These are phyloP conservation scores for Tenualosa thibaudeaui DNA, from an alignment of 2,797 vertebrate genomes.

Conservation along the genomic window DNA sequence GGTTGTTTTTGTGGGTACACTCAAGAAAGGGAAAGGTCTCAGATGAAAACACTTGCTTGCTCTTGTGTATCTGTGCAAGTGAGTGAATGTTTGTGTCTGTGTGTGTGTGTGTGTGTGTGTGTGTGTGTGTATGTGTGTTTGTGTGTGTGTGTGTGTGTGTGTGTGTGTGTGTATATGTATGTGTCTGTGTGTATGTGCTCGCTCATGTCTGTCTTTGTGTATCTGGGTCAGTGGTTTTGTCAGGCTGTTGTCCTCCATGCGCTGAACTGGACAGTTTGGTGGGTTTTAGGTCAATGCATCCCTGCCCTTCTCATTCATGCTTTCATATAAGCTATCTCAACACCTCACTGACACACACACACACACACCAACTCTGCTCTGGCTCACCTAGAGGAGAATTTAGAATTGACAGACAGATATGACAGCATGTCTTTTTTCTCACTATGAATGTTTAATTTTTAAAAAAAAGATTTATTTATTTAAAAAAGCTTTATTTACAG, in stretches of 20 bases:
- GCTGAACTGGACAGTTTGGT: slow-evolving; percentile 26
- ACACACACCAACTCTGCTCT: background rate
- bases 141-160: slow-evolving; percentile 28
- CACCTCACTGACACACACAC: slow-evolving; percentile 19
- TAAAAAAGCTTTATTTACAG: background rate
- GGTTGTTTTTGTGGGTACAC: background rate
- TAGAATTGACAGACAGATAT: background rate
- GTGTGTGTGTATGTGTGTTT: slow-evolving; percentile 11
- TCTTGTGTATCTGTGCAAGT: background rate
- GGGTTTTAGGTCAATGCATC: slow-evolving; percentile 37
- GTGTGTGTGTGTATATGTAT: slow-evolving; percentile 25
- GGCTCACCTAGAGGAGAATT: background rate
- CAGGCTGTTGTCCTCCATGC: slow-evolving; percentile 26
- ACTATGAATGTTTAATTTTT: background rate
- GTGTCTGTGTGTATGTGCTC: slow-evolving; percentile 17
- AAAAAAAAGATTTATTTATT: background rate
- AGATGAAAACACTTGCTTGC: slow-evolving; percentile 22
- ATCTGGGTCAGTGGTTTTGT: slow-evolving; percentile 37
- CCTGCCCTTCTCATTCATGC: slow-evolving; percentile 24
- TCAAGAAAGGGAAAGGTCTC: slow-evolving; percentile 4
- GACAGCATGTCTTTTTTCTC: background rate
- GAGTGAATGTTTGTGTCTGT: background rate
- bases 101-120: background rate
- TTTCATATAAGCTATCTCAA: background rate
- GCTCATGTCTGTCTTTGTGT: background rate